Evolutionary conservation across 2,888 invertebrate species (phyloP).

Genomic region (Drosophila paramelanica): DNA sequence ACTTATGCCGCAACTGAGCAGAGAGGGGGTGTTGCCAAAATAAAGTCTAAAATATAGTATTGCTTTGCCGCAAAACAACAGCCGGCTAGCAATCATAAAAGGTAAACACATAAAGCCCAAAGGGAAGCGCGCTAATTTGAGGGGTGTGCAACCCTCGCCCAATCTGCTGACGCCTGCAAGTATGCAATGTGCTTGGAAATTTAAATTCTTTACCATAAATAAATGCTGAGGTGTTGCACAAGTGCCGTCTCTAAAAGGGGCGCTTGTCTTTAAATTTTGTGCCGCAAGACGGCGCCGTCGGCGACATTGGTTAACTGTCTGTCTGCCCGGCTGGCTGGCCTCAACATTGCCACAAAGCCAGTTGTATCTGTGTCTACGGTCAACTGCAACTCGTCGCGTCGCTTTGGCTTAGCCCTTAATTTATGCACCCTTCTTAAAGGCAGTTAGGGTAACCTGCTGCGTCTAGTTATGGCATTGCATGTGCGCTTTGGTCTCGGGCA

Average conservation of each 20-base stretch:
- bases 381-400: slow-evolving; percentile 67
- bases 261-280: slow-evolving; percentile 36
- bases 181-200: slow-evolving; percentile 67
- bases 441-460: slow-evolving; percentile 52
- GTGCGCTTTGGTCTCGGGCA: slow-evolving; percentile 27
- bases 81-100: slow-evolving; percentile 67
- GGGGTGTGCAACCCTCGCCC: slow-evolving; percentile 19
- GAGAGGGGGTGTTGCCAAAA: slow-evolving; percentile 43
- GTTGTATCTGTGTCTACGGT: slow-evolving; percentile 53
- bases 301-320: slow-evolving; percentile 25
- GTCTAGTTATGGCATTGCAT: slow-evolving; percentile 68
- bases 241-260: slow-evolving; percentile 27
- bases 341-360: slow-evolving; percentile 53
- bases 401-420: slow-evolving; percentile 65
- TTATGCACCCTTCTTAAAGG: slow-evolving; percentile 78
- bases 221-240: slow-evolving; percentile 68
- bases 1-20: slow-evolving; percentile 50
- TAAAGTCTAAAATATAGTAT: slow-evolving; percentile 48
- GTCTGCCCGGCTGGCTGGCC: slow-evolving; percentile 26
- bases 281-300: slow-evolving; percentile 38
- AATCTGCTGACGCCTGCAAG: slow-evolving; percentile 54
- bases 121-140: slow-evolving; percentile 61
- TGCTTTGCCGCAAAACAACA: slow-evolving; percentile 44
- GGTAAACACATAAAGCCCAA: slow-evolving; percentile 60
- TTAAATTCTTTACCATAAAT: slow-evolving; percentile 69